Evolutionary conservation across 2,797 vertebrate species (phyloP), one percentile per base, ranked within the genome.

Genomic region (Gymnothorax reevesii): DNA sequence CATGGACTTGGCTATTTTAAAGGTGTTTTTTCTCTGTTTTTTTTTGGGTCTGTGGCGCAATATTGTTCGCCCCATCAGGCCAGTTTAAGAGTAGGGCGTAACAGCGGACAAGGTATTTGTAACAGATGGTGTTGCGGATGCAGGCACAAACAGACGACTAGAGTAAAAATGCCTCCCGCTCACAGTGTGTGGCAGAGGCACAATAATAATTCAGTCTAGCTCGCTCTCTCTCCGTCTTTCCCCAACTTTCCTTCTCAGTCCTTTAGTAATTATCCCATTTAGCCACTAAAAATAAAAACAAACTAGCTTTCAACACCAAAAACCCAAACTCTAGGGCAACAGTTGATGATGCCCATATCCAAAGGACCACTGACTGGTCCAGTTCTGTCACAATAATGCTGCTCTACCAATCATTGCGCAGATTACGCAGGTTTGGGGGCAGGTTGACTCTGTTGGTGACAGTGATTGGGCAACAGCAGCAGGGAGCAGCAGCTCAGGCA

Each of bases 401-500:
- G 20, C 8, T 8, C 15, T 79, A 49, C 75, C 49, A 52, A 54
- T 54, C 75, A 10, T 17, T 79, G 75, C 9, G 49, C 75, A 79
- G 75, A 79, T 54, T 79, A 49, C 75, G 17, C 27, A 25, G 69
- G 54, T 60, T 57, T 27, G 57, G 55, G 82, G 55, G 82, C 27
- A n/a, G 25, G 82, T 4, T 5, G 13, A 20, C 20, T 12, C 25
- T 22, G 59, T 49, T 4, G 33, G 83, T 22, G 5, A 9, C 33
- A 10, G 84, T 75, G 84, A 75, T 71, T 77, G 84, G 71, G 66
- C 57, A 55, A 54, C n/a, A 73, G 84, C 33, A 57, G 57, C 60
- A 57, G 87, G 87, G 82, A 83, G 10, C n/a, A 64, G 79, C 27
- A 85, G 86, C 86, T 89, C 88, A 90, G 90, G 90, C 88, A 88